phyloP scores from a whole-genome alignment of 2,888 invertebrate genomes.

The Eremobia ochroleuca region DNA sequence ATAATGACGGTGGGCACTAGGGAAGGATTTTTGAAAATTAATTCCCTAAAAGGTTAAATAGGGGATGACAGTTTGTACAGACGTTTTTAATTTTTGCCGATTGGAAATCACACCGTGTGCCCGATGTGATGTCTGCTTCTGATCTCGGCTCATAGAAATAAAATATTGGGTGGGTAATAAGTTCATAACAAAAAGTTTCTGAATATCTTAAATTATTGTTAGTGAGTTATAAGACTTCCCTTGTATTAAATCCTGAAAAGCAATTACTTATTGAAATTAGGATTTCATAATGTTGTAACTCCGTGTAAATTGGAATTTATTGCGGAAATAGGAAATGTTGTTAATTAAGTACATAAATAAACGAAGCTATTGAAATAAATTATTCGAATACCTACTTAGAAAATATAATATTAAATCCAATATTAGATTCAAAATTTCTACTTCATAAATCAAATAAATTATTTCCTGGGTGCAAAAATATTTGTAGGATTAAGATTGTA shows the following conservation, averaged over 20 bases:
- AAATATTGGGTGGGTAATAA: neutral
- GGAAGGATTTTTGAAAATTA: neutral
- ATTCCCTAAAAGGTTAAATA: neutral
- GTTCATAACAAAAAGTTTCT: neutral
- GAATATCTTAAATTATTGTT: neutral
- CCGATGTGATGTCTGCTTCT: too few relatives aligned
- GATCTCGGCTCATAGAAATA: neutral
- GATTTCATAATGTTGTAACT: constrained; percentile 15
- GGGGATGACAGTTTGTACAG: neutral
- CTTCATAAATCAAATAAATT: neutral
- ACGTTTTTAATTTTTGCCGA: neutral
- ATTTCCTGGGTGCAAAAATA: neutral
- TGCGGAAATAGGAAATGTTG: constrained; percentile 4
- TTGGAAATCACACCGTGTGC: neutral
- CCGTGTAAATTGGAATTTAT: constrained; percentile 12
- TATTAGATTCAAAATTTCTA: neutral
- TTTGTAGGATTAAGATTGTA: neutral
- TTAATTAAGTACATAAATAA: constrained; percentile 10
- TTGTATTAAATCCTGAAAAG: constrained; percentile 2
- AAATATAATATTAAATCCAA: neutral
- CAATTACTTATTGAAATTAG: neutral
- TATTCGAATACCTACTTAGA: neutral
- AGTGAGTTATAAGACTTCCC: neutral
- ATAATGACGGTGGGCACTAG: neutral
- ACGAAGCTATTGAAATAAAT: neutral